These are phyloP conservation scores for Stegana nigrithorax DNA, from an alignment of 2,888 invertebrate species.

Conservation along the genomic window DNA sequence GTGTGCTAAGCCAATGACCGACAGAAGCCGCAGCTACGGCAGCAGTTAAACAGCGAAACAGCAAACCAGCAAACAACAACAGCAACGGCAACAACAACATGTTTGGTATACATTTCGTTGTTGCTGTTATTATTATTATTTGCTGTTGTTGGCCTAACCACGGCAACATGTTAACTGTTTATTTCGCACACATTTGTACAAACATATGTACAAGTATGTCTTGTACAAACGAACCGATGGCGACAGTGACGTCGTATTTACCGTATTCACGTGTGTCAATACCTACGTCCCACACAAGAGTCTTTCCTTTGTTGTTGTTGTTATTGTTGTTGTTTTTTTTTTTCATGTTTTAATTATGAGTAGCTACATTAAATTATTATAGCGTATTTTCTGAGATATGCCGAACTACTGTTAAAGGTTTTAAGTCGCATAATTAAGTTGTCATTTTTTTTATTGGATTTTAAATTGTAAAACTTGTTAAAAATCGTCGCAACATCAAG, in stretches of 20 bases:
- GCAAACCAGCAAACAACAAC: too few relatives aligned
- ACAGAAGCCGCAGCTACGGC: constrained; percentile 46
- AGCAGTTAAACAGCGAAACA: too few relatives aligned
- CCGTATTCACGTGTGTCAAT: constrained; percentile 45
- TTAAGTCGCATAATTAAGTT: too few relatives aligned
- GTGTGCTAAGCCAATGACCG: constrained; percentile 69
- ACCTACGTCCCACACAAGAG: constrained; percentile 41
- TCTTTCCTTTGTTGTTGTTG: constrained; percentile 2
- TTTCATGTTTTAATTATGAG: neutral
- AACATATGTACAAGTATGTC: too few relatives aligned
- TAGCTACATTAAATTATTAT: too few relatives aligned
- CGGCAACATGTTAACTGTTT: constrained; percentile 26
- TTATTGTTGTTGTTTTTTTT: constrained; percentile 14
- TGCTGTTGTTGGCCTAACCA: neutral
- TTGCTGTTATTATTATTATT: constrained; percentile 46
- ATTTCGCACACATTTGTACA: constrained; percentile 11
- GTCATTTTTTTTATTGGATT: too few relatives aligned
- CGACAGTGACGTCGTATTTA: too few relatives aligned
- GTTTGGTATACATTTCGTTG: constrained; percentile 32
- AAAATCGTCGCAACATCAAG: too few relatives aligned
- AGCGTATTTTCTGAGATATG: too few relatives aligned
- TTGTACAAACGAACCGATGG: too few relatives aligned
- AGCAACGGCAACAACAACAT: constrained; percentile 23
- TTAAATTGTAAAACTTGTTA: too few relatives aligned
- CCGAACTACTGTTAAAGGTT: too few relatives aligned